These are phyloP conservation scores for Electrona antarctica DNA, from an alignment of 2,113 vertebrate species.

Conservation along the genomic window DNA sequence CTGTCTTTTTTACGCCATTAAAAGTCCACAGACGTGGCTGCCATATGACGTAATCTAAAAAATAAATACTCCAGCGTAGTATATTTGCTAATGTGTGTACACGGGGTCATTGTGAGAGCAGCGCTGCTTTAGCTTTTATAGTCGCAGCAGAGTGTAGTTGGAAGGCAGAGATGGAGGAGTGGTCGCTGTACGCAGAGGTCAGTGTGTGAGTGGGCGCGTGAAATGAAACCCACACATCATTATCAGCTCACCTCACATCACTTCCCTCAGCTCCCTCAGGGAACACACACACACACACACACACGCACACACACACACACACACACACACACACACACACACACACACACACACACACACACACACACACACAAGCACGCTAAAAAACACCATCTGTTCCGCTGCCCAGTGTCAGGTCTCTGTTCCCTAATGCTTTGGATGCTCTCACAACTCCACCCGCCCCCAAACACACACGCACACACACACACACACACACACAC, in stretches of 20 bases:
- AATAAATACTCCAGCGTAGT: too few relatives aligned
- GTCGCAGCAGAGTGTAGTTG: too few relatives aligned
- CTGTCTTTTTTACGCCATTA: too few relatives aligned
- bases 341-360: background rate
- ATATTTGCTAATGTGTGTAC: too few relatives aligned
- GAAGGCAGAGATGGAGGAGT: conserved; percentile 26
- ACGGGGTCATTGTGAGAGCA: too few relatives aligned
- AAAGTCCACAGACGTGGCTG: too few relatives aligned
- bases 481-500: background rate
- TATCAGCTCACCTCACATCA: conserved; percentile 66
- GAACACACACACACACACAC: conserved; percentile 25
- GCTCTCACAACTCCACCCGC: conserved; percentile 9
- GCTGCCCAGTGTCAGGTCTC: conserved; percentile 27
- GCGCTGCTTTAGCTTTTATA: too few relatives aligned
- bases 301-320: too few relatives aligned
- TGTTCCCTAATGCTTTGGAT: conserved; percentile 15
- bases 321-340: too few relatives aligned
- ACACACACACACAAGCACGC: background rate
- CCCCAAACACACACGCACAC: background rate
- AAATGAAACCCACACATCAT: conserved; percentile 68
- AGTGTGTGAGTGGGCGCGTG: conserved; percentile 27
- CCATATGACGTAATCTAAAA: too few relatives aligned
- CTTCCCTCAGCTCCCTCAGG: conserved; percentile 64
- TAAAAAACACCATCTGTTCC: conserved; percentile 55
- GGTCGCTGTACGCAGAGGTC: conserved; percentile 1